Base-by-base conservation (phyloP, 2,888 invertebrate genomes). In the Eupithecia abbreviata region DNA sequence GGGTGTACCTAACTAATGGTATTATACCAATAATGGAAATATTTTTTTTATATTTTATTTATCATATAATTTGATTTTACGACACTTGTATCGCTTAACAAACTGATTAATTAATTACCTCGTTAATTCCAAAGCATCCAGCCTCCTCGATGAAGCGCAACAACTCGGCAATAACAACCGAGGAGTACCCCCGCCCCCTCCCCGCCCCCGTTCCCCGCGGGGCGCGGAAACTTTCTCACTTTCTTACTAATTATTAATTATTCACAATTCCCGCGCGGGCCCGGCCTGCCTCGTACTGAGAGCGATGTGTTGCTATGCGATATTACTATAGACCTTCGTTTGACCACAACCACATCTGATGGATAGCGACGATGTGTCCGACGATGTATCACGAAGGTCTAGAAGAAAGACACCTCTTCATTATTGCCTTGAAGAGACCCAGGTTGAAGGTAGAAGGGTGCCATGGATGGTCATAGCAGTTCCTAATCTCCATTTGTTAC, bases 171-270 rank as follows among this genome's bases (percentile, higher is more conserved):
- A 58, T 58, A 18, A 18, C 6, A 47, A n/a, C 7, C 55, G 58
- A 18, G 72, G 72, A 62, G 66, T 68, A 72, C 67, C 67, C 67
- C 65, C 51, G 66, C 12, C 30, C 13, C 41, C 2, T 18, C n/a
- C 47, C 42, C 67, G 5, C 71, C 67, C 5, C 62, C 58, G 7
- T 7, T 43, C 68, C 65, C 42, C 67, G 9, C 51, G 30, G 49
- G 67, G 75, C 71, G 67, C 73, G 78, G 70, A 73, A 75, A 77
- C 79, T 77, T 79, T 78, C 77, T 75, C 77, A 78, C 77, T 78
- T 78, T 79, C 79, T 77, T 73, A 77, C 77, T 77, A 77, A 79
- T 79, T 77, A 79, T 77, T 79, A 75, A 79, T 30, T 30, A 30
- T 30, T 30, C 75, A 73, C 68, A 51, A 55, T 74, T 76, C 76